Evolutionary conservation across 2,888 invertebrate genomes (phyloP), one percentile per base, ranked within the genome.

Genomic region (Stratiomys singularior): DNA sequence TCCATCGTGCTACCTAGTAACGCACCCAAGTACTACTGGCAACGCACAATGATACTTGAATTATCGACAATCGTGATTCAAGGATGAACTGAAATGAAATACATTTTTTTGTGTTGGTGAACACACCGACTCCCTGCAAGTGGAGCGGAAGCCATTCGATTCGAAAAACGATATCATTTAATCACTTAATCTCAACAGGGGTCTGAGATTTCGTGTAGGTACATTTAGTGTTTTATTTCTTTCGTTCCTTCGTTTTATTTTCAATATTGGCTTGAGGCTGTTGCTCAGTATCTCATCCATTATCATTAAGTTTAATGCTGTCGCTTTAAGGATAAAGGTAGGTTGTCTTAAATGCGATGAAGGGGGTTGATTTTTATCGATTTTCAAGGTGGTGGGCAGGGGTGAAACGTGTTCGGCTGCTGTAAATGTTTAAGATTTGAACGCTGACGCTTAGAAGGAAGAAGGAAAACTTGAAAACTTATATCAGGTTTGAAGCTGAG

Each of bases 161-260:
- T 15, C 15, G 47, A 46, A 46, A 69, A 69, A 25, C 46, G 69
- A 44, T 69, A 69, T 69, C 69, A 46, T 47, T 47, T 69, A 69
- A 69, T 69, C 69, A 69, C 47, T 47, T 47, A 69, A 69, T 69
- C 46, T 69, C 27, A 15, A 63, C 11, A 63, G 28, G 63, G 21
- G 58, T 37, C 37, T 37, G 3, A 9, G 37, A 37, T 37, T 37
- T 9, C 9, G 37, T 37, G 37, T 37, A 37, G 37, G 37, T 37
- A 52, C 15, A 52, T 52, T 13, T 52, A n/a, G 37, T 37, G 9
- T 37, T 37, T 37, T 3, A 3, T 37, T 3, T 37, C 9, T 37
- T 37, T 37, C 37, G 3, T 37, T 37, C 37, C 9, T 37, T 9
- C 37, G 9, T 9, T 37, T 37, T 37, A 3, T 37, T 37, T 37